Evolutionary conservation across 2,888 invertebrate genomes (phyloP).

Genomic region (Chydorus sphaericus): DNA sequence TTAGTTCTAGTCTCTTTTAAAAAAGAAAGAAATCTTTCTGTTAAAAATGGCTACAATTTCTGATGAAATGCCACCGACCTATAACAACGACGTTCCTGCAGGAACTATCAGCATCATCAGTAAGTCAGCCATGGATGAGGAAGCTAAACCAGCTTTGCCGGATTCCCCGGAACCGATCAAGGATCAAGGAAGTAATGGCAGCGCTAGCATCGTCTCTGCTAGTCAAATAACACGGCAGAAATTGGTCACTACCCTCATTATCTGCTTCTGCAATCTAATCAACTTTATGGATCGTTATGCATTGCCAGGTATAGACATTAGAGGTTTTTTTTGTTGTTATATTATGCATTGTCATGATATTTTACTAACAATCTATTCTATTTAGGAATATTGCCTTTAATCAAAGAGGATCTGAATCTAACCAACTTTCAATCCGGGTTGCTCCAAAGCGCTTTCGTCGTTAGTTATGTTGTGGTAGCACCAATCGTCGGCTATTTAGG

Average conservation of each 20-base stretch:
- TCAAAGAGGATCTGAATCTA: conserved; percentile 57
- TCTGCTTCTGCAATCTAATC: conserved; percentile 12
- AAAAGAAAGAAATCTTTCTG: too few relatives aligned
- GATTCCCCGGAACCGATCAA: too few relatives aligned
- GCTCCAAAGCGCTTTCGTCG: conserved; percentile 84
- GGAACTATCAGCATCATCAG: too few relatives aligned
- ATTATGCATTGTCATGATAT: neutral
- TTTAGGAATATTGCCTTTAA: conserved; percentile 70
- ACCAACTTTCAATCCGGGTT: conserved; percentile 70
- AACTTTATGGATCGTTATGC: conserved; percentile 14
- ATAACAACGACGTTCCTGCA: too few relatives aligned
- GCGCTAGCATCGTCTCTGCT: too few relatives aligned
- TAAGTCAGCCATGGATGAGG: too few relatives aligned
- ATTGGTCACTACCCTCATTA: conserved; percentile 4
- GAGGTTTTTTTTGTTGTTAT: neutral
- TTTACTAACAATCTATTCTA: neutral
- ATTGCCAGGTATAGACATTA: conserved; percentile 4
- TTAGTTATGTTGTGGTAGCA: conserved; percentile 94
- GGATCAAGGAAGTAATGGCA: too few relatives aligned
- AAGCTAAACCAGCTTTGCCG: too few relatives aligned
- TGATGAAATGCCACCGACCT: too few relatives aligned
- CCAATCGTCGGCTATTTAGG: conserved; percentile 96
- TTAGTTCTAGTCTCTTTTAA: too few relatives aligned
- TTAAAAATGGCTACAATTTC: too few relatives aligned
- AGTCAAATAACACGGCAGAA: conserved; percentile 1